Base-by-base conservation (phyloP, 2,113 vertebrate genomes). In the Eulemur macaco region DNA sequence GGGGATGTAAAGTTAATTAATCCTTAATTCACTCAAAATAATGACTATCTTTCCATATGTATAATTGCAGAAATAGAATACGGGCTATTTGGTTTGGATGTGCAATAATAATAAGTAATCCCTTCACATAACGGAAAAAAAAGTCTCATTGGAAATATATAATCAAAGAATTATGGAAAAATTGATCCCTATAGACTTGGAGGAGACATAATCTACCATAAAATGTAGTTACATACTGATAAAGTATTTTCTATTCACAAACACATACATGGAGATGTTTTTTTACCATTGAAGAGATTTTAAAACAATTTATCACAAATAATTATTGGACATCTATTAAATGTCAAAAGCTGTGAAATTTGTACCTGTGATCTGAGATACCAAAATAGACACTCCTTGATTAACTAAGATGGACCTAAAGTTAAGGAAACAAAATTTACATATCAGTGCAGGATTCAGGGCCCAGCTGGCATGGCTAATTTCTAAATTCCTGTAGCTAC, bases 1-100 rank as follows among this genome's bases (percentile, higher is more conserved):
- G 97, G 96, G 89, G 83, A 97, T 73, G 4, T 84, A 94, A 97
- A 92, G 86, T 97, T 98, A 98, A 98, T 98, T 98, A 98, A 98
- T 92, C 52, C 73, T 98, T 97, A 98, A 98, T 98, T 97, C 93
- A 97, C 64, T 98, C 86, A 97, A 91, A 89, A 52, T 89, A 47
- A 47, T 89, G 9, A 78, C 37, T 85, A 52, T 74, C 6, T 69
- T 77, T 90, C 45, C 71, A 11, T 64, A 78, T 50, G 15, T 60
- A 50, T 69, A 88, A 93, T 83, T 82, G 23, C 6, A 47, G 6
- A 2, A 56, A 50, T 2, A 76, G 5, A 84, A 73, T 34, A 77
- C 0, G 27, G 11, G 2, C 27, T 88, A 31, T 86, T 74, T 89
- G 54, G 68, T 66, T 85, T 89, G 20, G 29, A 58, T 52, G 6